phyloP scores from a whole-genome alignment of 2,888 invertebrate genomes.

The Pseudococcus jackbeardsleyi region DNA sequence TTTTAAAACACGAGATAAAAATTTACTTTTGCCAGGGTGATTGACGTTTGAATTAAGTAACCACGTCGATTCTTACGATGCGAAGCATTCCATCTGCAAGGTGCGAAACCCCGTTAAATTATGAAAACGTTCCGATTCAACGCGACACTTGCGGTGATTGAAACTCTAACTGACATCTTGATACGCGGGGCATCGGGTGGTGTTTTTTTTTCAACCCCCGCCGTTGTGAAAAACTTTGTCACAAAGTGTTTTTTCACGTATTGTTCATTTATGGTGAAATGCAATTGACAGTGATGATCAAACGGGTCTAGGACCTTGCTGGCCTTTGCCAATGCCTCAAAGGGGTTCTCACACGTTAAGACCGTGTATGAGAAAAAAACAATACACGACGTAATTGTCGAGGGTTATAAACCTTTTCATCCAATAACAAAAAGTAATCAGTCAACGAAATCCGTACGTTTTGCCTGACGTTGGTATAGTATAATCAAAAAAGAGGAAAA shows the following conservation, averaged over 20 bases:
- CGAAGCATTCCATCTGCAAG: neutral
- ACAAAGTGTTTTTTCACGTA: conserved; percentile 44
- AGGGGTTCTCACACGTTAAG: neutral
- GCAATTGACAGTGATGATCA: conserved; percentile 38
- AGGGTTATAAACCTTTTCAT: conserved; percentile 40
- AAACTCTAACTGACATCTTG: conserved; percentile 27
- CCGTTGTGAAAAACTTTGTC: neutral
- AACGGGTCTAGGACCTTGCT: conserved; percentile 27
- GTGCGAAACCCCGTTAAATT: conserved; percentile 16
- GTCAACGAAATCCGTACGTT: conserved; percentile 34
- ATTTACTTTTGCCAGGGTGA: neutral
- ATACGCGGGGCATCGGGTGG: neutral
- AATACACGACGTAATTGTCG: conserved; percentile 28
- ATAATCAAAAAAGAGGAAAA: neutral
- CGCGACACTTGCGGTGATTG: conserved; percentile 42
- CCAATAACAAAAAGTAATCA: conserved; percentile 41
- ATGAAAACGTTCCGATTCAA: conserved; percentile 7
- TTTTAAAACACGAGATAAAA: neutral
- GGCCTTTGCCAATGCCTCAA: conserved; percentile 2
- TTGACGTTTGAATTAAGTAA: conserved; percentile 34
- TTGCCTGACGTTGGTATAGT: conserved; percentile 20
- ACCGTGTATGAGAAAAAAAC: neutral
- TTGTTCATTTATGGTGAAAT: conserved; percentile 39
- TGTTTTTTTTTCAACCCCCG: neutral
- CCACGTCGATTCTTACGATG: conserved; percentile 3